Conservation (phyloP, 2,113 vertebrate species). For the Neogale vison region DNA sequence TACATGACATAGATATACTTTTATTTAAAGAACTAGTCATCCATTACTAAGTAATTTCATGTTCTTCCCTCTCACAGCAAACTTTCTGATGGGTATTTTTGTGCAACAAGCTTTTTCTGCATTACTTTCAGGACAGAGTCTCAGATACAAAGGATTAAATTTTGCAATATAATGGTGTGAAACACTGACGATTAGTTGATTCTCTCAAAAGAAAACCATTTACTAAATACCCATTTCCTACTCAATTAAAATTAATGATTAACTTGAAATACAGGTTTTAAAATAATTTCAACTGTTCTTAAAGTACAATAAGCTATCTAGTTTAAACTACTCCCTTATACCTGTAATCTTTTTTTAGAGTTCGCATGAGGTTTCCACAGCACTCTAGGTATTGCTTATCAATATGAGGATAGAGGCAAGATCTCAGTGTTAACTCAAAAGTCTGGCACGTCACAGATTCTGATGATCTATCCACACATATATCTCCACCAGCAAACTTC, state of each 20-base stretch:
- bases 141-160: slow-evolving; percentile 6
- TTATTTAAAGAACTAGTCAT: background rate
- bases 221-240: background rate
- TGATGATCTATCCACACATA: slow-evolving; percentile 95
- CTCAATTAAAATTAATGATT: background rate
- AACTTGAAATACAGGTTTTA: background rate
- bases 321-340: slow-evolving; percentile 70
- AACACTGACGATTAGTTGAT: background rate
- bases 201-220: slow-evolving; percentile 23
- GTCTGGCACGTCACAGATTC: slow-evolving; percentile 98
- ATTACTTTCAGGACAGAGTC: background rate
- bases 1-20: background rate
- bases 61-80: background rate
- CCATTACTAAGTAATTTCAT: background rate
- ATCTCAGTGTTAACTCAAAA: slow-evolving; percentile 95
- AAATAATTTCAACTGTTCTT: background rate
- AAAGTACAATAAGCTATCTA: background rate
- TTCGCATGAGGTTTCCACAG: slow-evolving; percentile 97
- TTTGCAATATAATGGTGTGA: background rate
- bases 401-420: slow-evolving; percentile 98
- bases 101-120: background rate
- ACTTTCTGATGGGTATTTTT: background rate
- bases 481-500: slow-evolving; percentile 91
- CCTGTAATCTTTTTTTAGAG: slow-evolving; percentile 97
- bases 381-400: slow-evolving; percentile 95